Evolutionary conservation across 23 tunicate species (phyloP).

Genomic region (Aplidium turbinatum): DNA sequence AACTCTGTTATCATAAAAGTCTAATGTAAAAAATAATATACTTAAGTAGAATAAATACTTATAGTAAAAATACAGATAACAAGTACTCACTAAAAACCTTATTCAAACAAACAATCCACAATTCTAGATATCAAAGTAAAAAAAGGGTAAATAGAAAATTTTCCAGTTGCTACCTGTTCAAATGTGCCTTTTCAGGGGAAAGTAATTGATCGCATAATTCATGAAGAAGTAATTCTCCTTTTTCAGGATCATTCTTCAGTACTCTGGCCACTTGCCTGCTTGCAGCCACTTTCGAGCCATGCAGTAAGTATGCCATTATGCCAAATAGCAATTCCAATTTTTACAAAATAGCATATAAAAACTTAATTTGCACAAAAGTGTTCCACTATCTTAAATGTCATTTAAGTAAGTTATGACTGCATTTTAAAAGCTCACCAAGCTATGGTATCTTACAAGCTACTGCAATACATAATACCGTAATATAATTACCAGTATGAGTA

Average conservation of each 20-base stretch:
- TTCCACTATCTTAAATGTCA: no score
- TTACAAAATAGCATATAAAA: no score
- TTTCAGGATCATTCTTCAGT: constrained; percentile 38
- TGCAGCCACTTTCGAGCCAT: constrained; percentile 45
- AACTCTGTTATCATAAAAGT: no score
- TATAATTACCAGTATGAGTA: no score
- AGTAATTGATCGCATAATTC: constrained; percentile 60
- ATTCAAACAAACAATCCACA: background rate
- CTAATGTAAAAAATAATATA: no score
- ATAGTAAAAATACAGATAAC: background rate
- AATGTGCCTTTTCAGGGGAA: constrained; percentile 21
- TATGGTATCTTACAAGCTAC: no score
- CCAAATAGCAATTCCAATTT: no score
- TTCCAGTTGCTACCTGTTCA: constrained; percentile 4
- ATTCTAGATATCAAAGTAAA: background rate
- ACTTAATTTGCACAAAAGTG: no score
- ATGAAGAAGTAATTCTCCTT: constrained; percentile 45
- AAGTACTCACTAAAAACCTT: background rate
- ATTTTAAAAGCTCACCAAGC: no score
- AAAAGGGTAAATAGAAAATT: background rate
- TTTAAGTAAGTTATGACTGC: no score
- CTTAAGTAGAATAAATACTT: no score
- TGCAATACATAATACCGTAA: no score
- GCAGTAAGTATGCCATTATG: constrained; percentile 46
- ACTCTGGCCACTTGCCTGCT: constrained; percentile 19